Evolutionary conservation across 2,113 vertebrate genomes (phyloP).

Genomic region (Hemiscyllium ocellatum): DNA sequence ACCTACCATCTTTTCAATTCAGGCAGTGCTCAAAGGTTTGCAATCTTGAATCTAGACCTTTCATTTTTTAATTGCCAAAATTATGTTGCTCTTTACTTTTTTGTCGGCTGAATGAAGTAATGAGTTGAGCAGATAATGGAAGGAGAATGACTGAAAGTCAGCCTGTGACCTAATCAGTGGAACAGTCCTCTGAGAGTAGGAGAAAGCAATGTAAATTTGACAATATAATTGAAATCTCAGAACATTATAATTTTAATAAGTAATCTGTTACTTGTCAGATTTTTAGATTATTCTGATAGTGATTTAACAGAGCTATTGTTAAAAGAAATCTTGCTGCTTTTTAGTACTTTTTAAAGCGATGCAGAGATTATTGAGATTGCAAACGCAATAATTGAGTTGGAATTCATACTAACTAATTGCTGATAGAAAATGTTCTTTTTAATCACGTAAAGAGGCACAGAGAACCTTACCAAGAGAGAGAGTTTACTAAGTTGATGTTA

Average conservation of each 20-base stretch:
- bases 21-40: not conserved
- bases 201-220: conserved; percentile 6
- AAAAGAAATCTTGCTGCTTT: not conserved
- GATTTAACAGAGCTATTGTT: not conserved
- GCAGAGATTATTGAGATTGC: not conserved
- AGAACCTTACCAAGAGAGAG: not conserved
- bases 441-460: not conserved
- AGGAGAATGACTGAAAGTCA: not conserved
- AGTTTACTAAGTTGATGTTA: not conserved
- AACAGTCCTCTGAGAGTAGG: not conserved
- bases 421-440: not conserved
- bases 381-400: not conserved
- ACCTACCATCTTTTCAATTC: not conserved
- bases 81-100: conserved; percentile 11
- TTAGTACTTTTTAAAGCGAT: not conserved
- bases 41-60: conserved; percentile 26
- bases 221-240: conserved; percentile 33
- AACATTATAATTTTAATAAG: conserved; percentile 35
- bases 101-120: conserved; percentile 15
- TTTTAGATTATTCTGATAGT: not conserved
- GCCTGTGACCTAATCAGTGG: conserved; percentile 25
- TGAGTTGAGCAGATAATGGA: conserved; percentile 22
- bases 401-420: not conserved
- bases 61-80: conserved; percentile 34
- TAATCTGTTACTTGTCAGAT: conserved; percentile 32